Conservation (phyloP, 35 echinoderm and acorn worm genomes). For the Acanthaster planci region DNA sequence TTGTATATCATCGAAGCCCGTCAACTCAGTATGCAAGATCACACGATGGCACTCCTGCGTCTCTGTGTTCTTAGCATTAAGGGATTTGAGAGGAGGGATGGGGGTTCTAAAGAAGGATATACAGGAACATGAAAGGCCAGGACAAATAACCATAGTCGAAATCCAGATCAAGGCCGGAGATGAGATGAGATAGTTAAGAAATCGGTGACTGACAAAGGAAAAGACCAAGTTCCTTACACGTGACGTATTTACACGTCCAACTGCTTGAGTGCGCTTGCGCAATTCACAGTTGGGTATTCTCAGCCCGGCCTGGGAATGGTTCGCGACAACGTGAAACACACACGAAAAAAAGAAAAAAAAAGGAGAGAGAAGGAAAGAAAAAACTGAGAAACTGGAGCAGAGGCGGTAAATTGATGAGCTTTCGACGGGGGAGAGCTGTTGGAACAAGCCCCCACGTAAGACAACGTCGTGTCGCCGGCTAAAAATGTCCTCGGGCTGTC, state of each 20-base stretch:
- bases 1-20: no score
- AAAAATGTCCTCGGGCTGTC: neutral
- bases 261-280: no score
- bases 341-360: no score
- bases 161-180: no score
- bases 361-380: neutral
- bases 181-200: no score
- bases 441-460: neutral
- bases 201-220: no score
- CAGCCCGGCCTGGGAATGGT: neutral
- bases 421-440: constrained; percentile 1
- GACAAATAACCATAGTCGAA: no score
- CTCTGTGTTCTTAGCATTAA: neutral
- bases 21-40: constrained; percentile 3
- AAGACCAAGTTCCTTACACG: no score
- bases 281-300: neutral
- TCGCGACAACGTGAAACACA: neutral
- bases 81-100: neutral
- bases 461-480: neutral
- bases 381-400: no score
- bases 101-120: neutral
- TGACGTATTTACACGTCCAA: no score
- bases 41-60: neutral
- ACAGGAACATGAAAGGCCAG: neutral
- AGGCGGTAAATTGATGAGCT: neutral